These are phyloP conservation scores for Aeoliscus strigatus DNA, from an alignment of 2,797 vertebrate genomes.

Conservation along the genomic window DNA sequence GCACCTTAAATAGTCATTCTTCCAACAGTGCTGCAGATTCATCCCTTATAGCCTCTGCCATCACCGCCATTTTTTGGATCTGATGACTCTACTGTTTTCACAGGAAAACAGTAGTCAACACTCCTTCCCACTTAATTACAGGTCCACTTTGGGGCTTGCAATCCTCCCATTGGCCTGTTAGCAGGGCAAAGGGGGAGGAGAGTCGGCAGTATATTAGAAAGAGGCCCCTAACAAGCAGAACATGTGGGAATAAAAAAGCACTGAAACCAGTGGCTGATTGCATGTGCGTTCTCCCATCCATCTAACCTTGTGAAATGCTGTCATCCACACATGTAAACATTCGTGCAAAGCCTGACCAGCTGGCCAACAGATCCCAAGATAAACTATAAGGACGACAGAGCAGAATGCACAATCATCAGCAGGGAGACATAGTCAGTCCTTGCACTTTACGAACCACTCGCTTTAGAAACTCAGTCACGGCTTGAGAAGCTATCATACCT, in stretches of 20 bases:
- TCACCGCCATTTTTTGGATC: too few species aligned
- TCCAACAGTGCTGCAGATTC: too few species aligned
- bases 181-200: conserved; percentile 25
- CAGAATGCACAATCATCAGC: conserved; percentile 45
- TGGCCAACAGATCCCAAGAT: conserved; percentile 48
- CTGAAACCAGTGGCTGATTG: too few species aligned
- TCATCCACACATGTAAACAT: conserved; percentile 14
- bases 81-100: too few species aligned
- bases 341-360: conserved; percentile 23
- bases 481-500: conserved; percentile 28
- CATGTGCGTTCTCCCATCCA: conserved; percentile 38
- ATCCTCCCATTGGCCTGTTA: conserved; percentile 43
- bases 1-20: too few species aligned
- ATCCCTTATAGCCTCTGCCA: too few species aligned
- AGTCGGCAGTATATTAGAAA: conserved; percentile 62
- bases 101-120: conserved; percentile 48
- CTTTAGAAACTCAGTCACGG: conserved; percentile 31
- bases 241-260: too few species aligned
- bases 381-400: conserved; percentile 48
- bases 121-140: conserved; percentile 63
- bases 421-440: conserved; percentile 22
- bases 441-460: conserved; percentile 44
- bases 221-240: conserved; percentile 34
- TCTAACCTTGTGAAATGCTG: conserved; percentile 20
- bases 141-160: conserved; percentile 41